Evolutionary conservation across 2,888 invertebrate species (phyloP).

Genomic region (Drosophila heteroneura): DNA sequence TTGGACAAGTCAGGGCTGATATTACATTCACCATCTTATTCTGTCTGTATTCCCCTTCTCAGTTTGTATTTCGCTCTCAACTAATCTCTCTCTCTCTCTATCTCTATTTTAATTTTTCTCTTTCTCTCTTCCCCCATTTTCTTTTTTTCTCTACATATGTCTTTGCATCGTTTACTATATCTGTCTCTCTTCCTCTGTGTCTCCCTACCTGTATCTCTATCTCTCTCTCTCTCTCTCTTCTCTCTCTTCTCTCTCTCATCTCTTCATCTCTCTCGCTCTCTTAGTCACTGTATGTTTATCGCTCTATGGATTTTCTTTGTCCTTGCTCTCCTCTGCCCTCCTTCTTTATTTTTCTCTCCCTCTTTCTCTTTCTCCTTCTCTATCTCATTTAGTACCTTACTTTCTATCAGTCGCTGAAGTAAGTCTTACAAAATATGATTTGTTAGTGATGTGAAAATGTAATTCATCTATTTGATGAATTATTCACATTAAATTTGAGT

Average conservation of each 20-base stretch:
- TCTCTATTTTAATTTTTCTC: too few species aligned
- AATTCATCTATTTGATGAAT: not conserved
- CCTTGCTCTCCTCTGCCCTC: not conserved
- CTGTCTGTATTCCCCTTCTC: not conserved
- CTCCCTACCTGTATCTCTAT: not conserved
- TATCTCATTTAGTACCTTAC: not conserved
- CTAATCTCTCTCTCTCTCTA: too few species aligned
- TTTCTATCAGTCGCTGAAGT: not conserved
- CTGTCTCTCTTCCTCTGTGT: accelerated
- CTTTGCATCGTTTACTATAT: not conserved
- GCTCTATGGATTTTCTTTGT: too few species aligned
- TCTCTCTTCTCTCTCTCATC: not conserved
- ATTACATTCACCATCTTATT: too few species aligned
- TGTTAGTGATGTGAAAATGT: not conserved
- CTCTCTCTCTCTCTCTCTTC: not conserved
- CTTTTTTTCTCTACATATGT: not conserved
- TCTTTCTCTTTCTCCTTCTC: not conserved
- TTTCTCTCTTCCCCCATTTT: too few species aligned
- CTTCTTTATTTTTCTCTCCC: not conserved
- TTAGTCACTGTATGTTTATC: not conserved
- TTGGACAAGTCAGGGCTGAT: not conserved
- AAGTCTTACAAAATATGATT: not conserved
- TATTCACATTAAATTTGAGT: not conserved
- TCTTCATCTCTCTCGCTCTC: not conserved
- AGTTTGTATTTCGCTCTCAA: not conserved